Conservation (phyloP, 2,888 invertebrate species). For the Hyposoter didymator region DNA sequence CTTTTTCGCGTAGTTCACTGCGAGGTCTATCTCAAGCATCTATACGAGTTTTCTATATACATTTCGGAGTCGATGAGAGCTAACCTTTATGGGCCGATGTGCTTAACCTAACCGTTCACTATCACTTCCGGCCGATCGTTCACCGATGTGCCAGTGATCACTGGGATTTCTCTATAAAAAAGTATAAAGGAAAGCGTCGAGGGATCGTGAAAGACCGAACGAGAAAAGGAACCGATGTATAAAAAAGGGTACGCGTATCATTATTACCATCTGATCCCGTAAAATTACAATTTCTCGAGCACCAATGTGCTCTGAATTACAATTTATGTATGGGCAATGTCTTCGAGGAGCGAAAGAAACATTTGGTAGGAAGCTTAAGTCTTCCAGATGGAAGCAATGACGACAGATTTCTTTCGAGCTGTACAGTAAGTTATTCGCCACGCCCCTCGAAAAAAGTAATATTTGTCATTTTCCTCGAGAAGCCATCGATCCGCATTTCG, state of each 20-base stretch:
- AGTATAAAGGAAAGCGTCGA: conserved; percentile 15
- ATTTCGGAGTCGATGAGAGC: conserved; percentile 32
- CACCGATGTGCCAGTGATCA: conserved; percentile 46
- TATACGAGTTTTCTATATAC: conserved; percentile 52
- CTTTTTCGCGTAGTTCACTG: conserved; percentile 37
- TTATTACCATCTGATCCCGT: conserved; percentile 27
- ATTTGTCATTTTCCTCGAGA: not conserved
- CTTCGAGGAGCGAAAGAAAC: not conserved
- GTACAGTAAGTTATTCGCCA: not conserved
- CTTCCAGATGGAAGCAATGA: not conserved
- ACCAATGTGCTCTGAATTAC: conserved; percentile 18
- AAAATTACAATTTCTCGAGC: conserved; percentile 39
- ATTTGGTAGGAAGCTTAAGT: not conserved
- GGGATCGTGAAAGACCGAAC: conserved; percentile 12
- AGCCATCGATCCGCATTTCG: not conserved
- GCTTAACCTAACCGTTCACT: conserved; percentile 24
- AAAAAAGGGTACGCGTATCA: conserved; percentile 4
- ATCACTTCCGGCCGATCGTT: conserved; percentile 48
- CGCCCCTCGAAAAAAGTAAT: conserved; percentile 44
- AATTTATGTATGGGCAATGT: conserved; percentile 1
- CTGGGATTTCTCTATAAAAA: conserved; percentile 46
- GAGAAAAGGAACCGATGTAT: conserved; percentile 17
- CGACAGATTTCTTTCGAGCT: not conserved
- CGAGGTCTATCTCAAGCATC: conserved; percentile 40
- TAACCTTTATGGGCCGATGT: conserved; percentile 48